phyloP scores from a whole-genome alignment of 2,113 vertebrate genomes.

The Chaetodon auriga region DNA sequence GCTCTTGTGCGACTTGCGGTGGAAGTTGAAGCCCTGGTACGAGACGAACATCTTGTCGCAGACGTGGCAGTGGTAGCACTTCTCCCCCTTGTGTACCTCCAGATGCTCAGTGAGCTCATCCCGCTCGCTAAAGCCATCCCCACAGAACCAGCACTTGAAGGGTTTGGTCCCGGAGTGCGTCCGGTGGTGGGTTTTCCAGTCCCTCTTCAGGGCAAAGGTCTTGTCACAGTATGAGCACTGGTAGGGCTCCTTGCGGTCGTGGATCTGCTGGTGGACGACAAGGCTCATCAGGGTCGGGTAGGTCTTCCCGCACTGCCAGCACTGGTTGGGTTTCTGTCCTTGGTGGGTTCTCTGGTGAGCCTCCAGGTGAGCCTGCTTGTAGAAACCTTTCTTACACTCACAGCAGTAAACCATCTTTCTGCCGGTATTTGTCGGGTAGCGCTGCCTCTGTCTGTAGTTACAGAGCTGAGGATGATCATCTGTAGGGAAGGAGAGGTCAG shows the following conservation, averaged over 20 bases:
- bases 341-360: slow-evolving; percentile 60
- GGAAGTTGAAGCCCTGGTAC: slow-evolving; percentile 75
- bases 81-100: slow-evolving; percentile 52
- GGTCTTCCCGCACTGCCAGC: slow-evolving; percentile 72
- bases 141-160: slow-evolving; percentile 74
- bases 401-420: slow-evolving; percentile 70
- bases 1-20: slow-evolving; percentile 56
- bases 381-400: slow-evolving; percentile 63
- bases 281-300: slow-evolving; percentile 70
- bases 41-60: slow-evolving; percentile 74
- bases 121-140: slow-evolving; percentile 60
- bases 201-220: slow-evolving; percentile 67
- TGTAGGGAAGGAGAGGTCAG: slow-evolving; percentile 25
- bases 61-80: slow-evolving; percentile 64
- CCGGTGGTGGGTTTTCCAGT: slow-evolving; percentile 75
- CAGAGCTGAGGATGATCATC: slow-evolving; percentile 41
- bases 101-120: slow-evolving; percentile 56
- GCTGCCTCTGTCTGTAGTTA: background rate
- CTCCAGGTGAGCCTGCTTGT: slow-evolving; percentile 70
- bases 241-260: slow-evolving; percentile 60
- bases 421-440: background rate
- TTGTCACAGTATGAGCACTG: slow-evolving; percentile 68
- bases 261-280: slow-evolving; percentile 71
- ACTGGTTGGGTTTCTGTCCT: slow-evolving; percentile 66
- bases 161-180: slow-evolving; percentile 72